Evolutionary conservation across 37 sponge, comb jelly and placozoan species (phyloP), one percentile per base, ranked within the genome.

Genomic region (Chondrilla cf. caribensis): DNA sequence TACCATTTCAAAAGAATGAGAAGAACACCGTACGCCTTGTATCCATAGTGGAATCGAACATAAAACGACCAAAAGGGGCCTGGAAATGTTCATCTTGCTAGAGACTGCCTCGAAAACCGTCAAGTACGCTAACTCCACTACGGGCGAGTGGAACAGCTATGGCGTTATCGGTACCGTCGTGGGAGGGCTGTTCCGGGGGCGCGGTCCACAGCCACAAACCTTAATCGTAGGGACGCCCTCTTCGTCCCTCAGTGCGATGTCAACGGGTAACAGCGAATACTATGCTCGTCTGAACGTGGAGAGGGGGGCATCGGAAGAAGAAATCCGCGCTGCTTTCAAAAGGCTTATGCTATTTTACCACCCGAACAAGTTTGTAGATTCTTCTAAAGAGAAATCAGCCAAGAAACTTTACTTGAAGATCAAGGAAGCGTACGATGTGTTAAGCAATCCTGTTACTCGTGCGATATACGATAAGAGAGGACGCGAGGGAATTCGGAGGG

Each of bases 401-500:
- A 83, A 86, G 54, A 85, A 86, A 58, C 88, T 96, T 72, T 73
- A 66, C 40, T 77, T 79, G 32, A 79, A 84, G 2, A 82, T 96
- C 36, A 87, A 92, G 42, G 90, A 96, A 54, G 99, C 99, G 0
- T 95, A 99, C 77, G 87, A 79, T 0, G 89, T 99, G 5, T 82
- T 99, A 58, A 89, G 58, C 38, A 93, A 96, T 64, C 93, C 95
- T 19, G 64, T 88, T 18, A 83, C 67, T 57, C 89, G 95, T 26
- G 78, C 88, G 28, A 88, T 99, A 24, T 99, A 99, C 60, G 95
- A 99, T 65, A 76, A 78, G 29, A 84, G 88, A 58, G 99, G 99
- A 22, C 83, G 82, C 54, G 77, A 87, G 80, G 97, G 99, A 9
- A 38, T 99, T 54, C 85, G 86, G 55, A 54, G 75, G 21, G 93